A percentile compares a stretch with the other conserved stretches of the same genome.
phyloP scores from a whole-genome alignment of 2,113 vertebrate species.

The Gavia stellata region DNA sequence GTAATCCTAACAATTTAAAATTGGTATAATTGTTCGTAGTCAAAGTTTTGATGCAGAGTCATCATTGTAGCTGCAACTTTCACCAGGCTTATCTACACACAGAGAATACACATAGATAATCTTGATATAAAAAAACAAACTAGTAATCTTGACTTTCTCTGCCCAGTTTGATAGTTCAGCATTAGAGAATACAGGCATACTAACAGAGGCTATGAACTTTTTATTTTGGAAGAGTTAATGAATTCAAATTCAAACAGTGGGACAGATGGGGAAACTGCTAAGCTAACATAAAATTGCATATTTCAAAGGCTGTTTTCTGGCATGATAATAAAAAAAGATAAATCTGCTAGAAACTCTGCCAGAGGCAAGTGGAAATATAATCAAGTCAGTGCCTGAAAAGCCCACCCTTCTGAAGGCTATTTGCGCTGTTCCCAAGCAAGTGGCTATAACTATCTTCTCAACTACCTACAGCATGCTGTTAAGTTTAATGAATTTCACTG shows the following conservation, averaged over 20 bases:
- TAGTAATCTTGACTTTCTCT: not conserved
- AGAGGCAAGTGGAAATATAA: constrained; percentile 29
- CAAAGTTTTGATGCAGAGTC: not conserved
- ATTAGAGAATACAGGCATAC: not conserved
- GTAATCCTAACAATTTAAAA: not conserved
- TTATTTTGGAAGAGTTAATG: not conserved
- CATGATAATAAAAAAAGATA: constrained; percentile 12
- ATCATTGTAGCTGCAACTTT: not conserved
- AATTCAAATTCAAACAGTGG: not conserved
- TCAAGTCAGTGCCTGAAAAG: not conserved
- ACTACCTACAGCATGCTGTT: not conserved
- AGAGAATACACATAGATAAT: not conserved
- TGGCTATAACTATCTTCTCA: not conserved
- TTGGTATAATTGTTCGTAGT: not conserved
- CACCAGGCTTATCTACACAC: not conserved
- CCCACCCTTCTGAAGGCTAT: not conserved
- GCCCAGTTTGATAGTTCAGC: not conserved
- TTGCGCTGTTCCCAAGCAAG: not conserved
- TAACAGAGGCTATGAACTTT: not conserved
- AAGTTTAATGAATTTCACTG: not conserved
- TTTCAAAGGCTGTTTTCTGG: constrained; percentile 40
- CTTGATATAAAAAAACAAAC: not conserved
- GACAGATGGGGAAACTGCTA: constrained; percentile 42
- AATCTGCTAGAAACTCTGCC: constrained; percentile 25
- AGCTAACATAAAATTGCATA: not conserved